A percentile compares a stretch with the other conserved stretches of the same genome.
Conservation (phyloP, 1,140 invertebrate species). For the Drosophila lacertosa region DNA sequence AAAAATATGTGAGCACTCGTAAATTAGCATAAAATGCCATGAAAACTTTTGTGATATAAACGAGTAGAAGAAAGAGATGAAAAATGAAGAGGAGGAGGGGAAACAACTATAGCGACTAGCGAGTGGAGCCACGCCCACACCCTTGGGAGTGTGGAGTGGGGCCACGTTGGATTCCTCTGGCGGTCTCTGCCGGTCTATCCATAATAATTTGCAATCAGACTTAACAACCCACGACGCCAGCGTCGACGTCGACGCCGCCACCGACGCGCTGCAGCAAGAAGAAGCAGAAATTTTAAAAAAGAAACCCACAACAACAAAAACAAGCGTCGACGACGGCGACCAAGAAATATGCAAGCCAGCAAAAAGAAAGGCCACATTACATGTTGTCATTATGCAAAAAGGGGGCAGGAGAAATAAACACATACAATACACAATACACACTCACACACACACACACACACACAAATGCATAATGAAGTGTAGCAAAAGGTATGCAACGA, state of each 20-base stretch:
- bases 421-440: slow-evolving; percentile 5
- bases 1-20: slow-evolving; percentile 38
- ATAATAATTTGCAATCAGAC: slow-evolving; percentile 52
- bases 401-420: slow-evolving; percentile 24
- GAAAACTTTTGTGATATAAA: slow-evolving; percentile 23
- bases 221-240: slow-evolving; percentile 34
- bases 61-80: not conserved
- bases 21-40: slow-evolving; percentile 70
- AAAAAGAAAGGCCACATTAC: slow-evolving; percentile 77
- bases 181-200: slow-evolving; percentile 17
- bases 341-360: slow-evolving; percentile 48
- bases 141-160: slow-evolving; percentile 7
- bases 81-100: not conserved
- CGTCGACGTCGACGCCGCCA: not conserved
- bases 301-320: slow-evolving; percentile 20
- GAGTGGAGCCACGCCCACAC: slow-evolving; percentile 32
- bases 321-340: not conserved
- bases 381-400: slow-evolving; percentile 71
- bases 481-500: slow-evolving; percentile 52
- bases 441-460: slow-evolving; percentile 2
- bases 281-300: slow-evolving; percentile 19
- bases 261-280: slow-evolving; percentile 8
- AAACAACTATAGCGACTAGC: slow-evolving; percentile 8
- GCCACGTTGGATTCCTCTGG: not conserved
- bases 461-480: slow-evolving; percentile 62